Evolutionary conservation across 1,140 invertebrate species (phyloP).

Genomic region (Portunus trituberculatus): DNA sequence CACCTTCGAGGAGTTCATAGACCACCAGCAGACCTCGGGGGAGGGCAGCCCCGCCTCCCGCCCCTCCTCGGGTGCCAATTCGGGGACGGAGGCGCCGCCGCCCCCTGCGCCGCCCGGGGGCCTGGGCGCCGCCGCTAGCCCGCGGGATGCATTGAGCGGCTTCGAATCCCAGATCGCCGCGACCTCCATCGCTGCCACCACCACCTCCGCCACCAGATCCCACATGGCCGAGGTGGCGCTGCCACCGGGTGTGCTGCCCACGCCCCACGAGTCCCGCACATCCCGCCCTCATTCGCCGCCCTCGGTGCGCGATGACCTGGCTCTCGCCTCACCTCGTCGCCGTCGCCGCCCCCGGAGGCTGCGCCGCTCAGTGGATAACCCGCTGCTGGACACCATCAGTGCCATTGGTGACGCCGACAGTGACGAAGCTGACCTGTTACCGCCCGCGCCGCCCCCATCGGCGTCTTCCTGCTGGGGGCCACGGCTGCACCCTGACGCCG

Average conservation of each 20-base stretch:
- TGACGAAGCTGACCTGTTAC: slow-evolving; percentile 71
- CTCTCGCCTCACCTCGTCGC: slow-evolving; percentile 74
- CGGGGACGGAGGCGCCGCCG: slow-evolving; percentile 72
- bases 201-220: slow-evolving; percentile 53
- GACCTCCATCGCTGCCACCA: slow-evolving; percentile 5
- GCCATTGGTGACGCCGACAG: slow-evolving; percentile 79
- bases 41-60: slow-evolving; percentile 70
- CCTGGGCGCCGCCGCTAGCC: slow-evolving; percentile 57
- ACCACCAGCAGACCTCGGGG: slow-evolving; percentile 77
- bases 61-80: slow-evolving; percentile 70
- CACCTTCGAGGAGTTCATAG: slow-evolving; percentile 80
- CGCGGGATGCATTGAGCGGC: slow-evolving; percentile 70
- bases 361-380: slow-evolving; percentile 78
- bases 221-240: slow-evolving; percentile 67
- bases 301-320: slow-evolving; percentile 66
- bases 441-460: slow-evolving; percentile 58
- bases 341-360: slow-evolving; percentile 75
- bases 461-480: slow-evolving; percentile 66
- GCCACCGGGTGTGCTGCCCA: slow-evolving; percentile 53
- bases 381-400: slow-evolving; percentile 80
- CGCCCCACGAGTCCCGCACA: slow-evolving; percentile 9
- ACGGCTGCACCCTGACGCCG: slow-evolving; percentile 78
- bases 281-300: slow-evolving; percentile 45
- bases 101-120: slow-evolving; percentile 73
- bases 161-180: not conserved